phyloP scores from a whole-genome alignment of 2,888 invertebrate genomes.

The Leptinotarsa rubiginosa region DNA sequence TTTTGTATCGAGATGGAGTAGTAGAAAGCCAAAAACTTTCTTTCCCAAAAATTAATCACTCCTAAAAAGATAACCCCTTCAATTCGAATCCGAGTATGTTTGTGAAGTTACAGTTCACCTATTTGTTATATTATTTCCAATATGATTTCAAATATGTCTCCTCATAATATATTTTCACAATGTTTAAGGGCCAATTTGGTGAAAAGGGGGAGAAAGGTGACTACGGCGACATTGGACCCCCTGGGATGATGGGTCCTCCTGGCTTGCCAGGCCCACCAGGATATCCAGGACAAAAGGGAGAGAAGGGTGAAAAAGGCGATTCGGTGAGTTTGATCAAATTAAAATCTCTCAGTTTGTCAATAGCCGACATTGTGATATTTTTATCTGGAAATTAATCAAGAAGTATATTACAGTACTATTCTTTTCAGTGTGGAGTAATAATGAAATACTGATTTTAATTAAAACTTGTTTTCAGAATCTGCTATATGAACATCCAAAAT shows the following conservation, averaged over 20 bases:
- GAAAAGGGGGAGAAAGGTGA: conserved; percentile 87
- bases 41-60: no score
- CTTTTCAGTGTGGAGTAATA: background rate
- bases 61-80: no score
- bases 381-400: background rate
- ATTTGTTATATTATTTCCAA: background rate
- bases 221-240: conserved; percentile 91
- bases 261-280: conserved; percentile 86
- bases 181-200: conserved; percentile 34
- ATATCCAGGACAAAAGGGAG: conserved; percentile 90
- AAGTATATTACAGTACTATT: background rate
- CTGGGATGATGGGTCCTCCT: conserved; percentile 94
- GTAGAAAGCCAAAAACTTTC: no score
- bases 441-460: no score
- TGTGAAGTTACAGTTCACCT: no score
- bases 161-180: conserved; percentile 4
- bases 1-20: no score
- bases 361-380: background rate
- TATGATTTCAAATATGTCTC: conserved; percentile 12
- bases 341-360: background rate
- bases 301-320: conserved; percentile 93
- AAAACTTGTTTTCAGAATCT: no score
- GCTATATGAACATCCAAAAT: no score
- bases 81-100: no score
- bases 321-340: conserved; percentile 75